These are phyloP conservation scores for Falco biarmicus DNA, from an alignment of 2,797 vertebrate species.

Conservation along the genomic window DNA sequence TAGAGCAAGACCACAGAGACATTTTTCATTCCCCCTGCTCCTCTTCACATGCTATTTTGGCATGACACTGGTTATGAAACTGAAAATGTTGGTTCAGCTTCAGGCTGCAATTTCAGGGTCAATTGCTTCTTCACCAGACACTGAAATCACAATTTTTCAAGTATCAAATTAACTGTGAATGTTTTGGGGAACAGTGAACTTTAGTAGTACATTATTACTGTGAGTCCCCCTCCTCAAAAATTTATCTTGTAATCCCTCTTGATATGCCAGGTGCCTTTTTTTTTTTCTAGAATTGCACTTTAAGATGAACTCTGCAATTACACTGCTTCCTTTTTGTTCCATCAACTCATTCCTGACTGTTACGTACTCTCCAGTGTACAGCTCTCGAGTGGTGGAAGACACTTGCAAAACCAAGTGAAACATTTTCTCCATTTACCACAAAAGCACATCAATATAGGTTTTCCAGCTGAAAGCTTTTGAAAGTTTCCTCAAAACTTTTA, in stretches of 20 bases:
- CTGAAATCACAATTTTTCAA: conserved; percentile 61
- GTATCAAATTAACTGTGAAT: conserved; percentile 43
- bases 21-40: background rate
- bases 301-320: conserved; percentile 13
- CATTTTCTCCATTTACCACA: background rate
- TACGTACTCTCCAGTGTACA: background rate
- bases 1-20: background rate
- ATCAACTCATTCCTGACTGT: background rate
- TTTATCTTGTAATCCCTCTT: background rate
- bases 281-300: background rate
- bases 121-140: conserved; percentile 53
- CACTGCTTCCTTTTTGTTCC: conserved; percentile 4
- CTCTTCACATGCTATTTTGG: background rate
- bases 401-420: background rate
- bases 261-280: background rate
- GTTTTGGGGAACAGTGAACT: conserved; percentile 1
- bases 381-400: background rate
- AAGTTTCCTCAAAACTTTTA: conserved; percentile 45
- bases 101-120: conserved; percentile 69
- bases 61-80: conserved; percentile 17
- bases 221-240: background rate
- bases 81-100: conserved; percentile 51
- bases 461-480: conserved; percentile 36
- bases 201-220: conserved; percentile 11
- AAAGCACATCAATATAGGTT: conserved; percentile 13